Evolutionary conservation across 2,113 vertebrate genomes (phyloP).

Genomic region (Tringa solitaria): DNA sequence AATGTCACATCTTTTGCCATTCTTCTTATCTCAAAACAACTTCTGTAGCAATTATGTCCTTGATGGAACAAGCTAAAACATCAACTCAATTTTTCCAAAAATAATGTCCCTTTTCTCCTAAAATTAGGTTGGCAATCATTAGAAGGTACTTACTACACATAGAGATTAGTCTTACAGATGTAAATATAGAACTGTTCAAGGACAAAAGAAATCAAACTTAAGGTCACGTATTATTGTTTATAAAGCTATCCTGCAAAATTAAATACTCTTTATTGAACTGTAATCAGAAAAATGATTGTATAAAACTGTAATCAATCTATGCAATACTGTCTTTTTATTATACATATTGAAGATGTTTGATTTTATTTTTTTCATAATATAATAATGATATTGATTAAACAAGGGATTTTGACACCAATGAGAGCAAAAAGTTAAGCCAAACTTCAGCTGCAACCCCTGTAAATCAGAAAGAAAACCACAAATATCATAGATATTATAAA

Average conservation of each 20-base stretch:
- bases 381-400: not conserved
- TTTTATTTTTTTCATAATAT: not conserved
- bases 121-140: not conserved
- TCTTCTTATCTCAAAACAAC: not conserved
- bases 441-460: not conserved
- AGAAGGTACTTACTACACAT: not conserved
- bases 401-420: accelerated
- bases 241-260: not conserved
- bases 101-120: not conserved
- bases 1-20: not conserved
- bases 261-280: not conserved
- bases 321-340: not conserved
- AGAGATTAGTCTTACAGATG: not conserved
- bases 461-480: not conserved
- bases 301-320: not conserved
- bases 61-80: not conserved
- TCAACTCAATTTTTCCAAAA: not conserved
- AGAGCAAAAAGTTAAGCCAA: not conserved
- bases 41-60: not conserved
- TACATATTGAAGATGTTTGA: not conserved
- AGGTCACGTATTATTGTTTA: not conserved
- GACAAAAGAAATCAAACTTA: not conserved
- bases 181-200: not conserved
- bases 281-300: not conserved
- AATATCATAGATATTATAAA: not conserved